Base-by-base conservation (phyloP, 1,140 invertebrate genomes). In the Aporrectodea caliginosa region DNA sequence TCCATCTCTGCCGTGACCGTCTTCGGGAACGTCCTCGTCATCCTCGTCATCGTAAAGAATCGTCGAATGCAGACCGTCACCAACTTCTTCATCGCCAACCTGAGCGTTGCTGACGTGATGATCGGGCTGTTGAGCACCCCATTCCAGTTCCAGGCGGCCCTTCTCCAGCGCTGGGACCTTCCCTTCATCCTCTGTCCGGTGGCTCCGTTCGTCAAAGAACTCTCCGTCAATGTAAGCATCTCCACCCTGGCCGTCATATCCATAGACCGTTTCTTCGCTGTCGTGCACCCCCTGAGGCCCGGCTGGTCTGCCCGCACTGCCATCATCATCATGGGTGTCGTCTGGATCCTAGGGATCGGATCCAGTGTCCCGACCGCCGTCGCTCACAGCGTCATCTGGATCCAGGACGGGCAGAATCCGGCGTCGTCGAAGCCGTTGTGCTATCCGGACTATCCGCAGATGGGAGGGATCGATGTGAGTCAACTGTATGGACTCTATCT, bases 61-160 rank as follows among this genome's bases (percentile, higher is more conserved):
- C 43, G 43, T 58, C 43, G 43, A 58, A 94, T 94, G 93, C 93
- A 93, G 77, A 93, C 92, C 72, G 93, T 94, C 33, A 94, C 93
- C 30, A 94, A 94, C 85, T 93, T 92, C 83, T 94, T 93, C 87
- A 94, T 94, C 76, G 84, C 84, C 6, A 87, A 87, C 79, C 77
- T 88, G 33, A 85, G 85, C 0, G 81, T 86, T 1, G 85, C 85
- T 12, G 86, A 88, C 75, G 85, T 87, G 32, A 81, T 85, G 27
- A 84, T 87, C 27, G 86, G 84, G 1, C 73, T 87, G 16, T 84
- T 86, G 43, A 83, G 84, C 14, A 87, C 85, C 35, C 85, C 86
- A 73, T 95, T 95, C 89, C 93, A 94, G 91, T 95, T 94, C 85
- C 93, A 94, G 90, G 93, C 93, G 0, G 93, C 93, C 1, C 85